A percentile compares a stretch with the other conserved stretches of the same genome.
phyloP scores from a whole-genome alignment of 2,888 invertebrate species.

The Cantharis lateralis region DNA sequence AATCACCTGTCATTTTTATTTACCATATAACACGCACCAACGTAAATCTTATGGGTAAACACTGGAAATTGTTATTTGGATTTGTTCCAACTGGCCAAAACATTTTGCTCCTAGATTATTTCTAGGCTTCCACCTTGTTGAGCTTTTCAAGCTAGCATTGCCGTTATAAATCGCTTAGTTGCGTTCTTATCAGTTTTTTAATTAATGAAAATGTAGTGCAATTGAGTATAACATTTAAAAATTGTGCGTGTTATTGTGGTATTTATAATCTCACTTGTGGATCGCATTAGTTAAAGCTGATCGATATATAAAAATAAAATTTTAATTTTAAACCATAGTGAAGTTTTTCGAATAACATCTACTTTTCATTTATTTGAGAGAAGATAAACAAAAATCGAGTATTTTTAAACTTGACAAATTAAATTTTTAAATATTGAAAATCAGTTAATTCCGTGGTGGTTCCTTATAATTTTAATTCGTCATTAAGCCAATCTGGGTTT shows the following conservation, averaged over 20 bases:
- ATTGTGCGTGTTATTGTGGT: neutral
- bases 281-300: neutral
- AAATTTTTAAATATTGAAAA: neutral
- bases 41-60: slow-evolving; percentile 6
- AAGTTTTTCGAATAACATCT: neutral
- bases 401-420: neutral
- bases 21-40: neutral
- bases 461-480: neutral
- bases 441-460: neutral
- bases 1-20: neutral
- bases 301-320: neutral
- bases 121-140: slow-evolving; percentile 49
- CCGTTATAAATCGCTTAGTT: slow-evolving; percentile 36
- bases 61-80: slow-evolving; percentile 42
- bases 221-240: neutral
- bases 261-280: neutral
- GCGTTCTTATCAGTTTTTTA: slow-evolving; percentile 4
- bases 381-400: neutral
- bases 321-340: neutral
- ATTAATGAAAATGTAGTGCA: slow-evolving; percentile 17
- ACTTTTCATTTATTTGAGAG: neutral
- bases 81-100: slow-evolving; percentile 48
- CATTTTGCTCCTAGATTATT: slow-evolving; percentile 49
- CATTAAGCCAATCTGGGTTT: neutral
- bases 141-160: slow-evolving; percentile 46